These are phyloP conservation scores for Panulirus ornatus DNA, from an alignment of 1,140 invertebrate species.

Conservation along the genomic window DNA sequence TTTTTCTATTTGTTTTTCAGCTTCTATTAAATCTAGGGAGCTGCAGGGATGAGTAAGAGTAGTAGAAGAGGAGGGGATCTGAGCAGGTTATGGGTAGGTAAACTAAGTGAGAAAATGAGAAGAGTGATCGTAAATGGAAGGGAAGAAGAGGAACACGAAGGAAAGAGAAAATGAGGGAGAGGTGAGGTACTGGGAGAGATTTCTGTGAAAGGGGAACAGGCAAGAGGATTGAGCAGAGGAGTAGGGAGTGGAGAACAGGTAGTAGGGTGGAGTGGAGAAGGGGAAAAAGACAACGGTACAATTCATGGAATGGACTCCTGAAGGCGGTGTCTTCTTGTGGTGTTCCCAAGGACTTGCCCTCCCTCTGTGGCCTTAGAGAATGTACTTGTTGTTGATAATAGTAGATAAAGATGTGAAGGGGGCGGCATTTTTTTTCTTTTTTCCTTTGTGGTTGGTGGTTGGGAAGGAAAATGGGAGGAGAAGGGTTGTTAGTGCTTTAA, in stretches of 20 bases:
- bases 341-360: not conserved
- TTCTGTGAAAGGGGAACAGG: no score
- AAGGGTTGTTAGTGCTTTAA: not conserved
- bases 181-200: not conserved
- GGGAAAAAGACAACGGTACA: not conserved
- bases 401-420: no score
- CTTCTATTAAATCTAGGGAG: no score
- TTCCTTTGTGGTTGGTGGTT: no score
- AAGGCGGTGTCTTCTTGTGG: not conserved
- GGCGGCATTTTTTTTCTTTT: no score
- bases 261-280: not conserved
- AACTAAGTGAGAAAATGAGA: not conserved
- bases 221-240: no score
- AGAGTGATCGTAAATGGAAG: not conserved
- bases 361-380: not conserved
- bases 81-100: not conserved
- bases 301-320: constrained; percentile 15
- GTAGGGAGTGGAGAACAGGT: not conserved
- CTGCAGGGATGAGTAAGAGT: not conserved
- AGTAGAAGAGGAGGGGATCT: not conserved
- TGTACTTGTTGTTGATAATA: no score
- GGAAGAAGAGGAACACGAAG: not conserved
- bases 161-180: not conserved
- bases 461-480: no score
- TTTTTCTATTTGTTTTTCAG: no score